Percentiles rank a stretch among this genome's conserved stretches.
Conservation (phyloP, 2,888 invertebrate genomes). For the Plagodis dolabraria region DNA sequence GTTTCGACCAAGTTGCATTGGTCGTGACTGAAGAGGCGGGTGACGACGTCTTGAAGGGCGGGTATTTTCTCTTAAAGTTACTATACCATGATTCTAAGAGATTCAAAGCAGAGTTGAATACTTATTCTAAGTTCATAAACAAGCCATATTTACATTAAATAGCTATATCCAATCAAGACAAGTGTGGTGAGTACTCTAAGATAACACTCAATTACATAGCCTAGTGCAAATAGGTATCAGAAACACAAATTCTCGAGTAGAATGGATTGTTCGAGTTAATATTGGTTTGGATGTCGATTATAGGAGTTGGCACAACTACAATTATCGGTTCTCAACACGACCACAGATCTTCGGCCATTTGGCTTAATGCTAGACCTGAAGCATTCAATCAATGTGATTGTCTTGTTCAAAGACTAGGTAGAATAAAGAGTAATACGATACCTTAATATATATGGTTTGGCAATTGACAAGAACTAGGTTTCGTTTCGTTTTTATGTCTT, state of each 20-base stretch:
- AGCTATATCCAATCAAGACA: not conserved
- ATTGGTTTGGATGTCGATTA: constrained; percentile 34
- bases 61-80: no score
- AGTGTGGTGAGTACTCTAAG: no score
- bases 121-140: not conserved
- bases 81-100: no score
- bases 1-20: no score
- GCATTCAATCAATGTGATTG: constrained; percentile 16
- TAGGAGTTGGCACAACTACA: constrained; percentile 34
- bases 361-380: constrained; percentile 1
- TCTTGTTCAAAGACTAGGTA: constrained; percentile 1
- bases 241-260: constrained; percentile 8
- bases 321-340: constrained; percentile 30
- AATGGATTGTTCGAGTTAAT: constrained; percentile 33
- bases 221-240: not conserved
- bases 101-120: no score
- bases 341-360: constrained; percentile 21
- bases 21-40: no score
- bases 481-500: no score
- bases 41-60: no score
- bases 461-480: no score
- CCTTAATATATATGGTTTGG: no score
- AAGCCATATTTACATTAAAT: not conserved
- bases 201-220: not conserved
- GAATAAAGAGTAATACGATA: no score